A percentile compares a stretch with the other conserved stretches of the same genome.
Evolutionary conservation across 2,113 vertebrate genomes (phyloP).

Genomic region (Copsychus sechellarum): DNA sequence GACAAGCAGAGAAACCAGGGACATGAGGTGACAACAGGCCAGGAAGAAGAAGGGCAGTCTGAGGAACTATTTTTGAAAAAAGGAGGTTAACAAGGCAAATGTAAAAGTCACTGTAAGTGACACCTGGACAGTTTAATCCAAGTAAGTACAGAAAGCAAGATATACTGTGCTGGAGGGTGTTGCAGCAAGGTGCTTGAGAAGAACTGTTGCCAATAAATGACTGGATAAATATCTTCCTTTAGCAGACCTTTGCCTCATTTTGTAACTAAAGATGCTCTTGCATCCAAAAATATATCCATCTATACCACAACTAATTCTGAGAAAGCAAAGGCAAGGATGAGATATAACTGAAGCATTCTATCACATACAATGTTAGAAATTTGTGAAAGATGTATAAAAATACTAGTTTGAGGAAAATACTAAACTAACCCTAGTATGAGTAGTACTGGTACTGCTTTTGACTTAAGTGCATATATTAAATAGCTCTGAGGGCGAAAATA

Average conservation of each 20-base stretch:
- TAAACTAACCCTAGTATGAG: neutral
- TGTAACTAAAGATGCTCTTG: neutral
- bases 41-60: neutral
- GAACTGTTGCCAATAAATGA: neutral
- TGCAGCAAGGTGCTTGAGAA: neutral
- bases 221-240: neutral
- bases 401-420: neutral
- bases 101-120: neutral
- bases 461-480: neutral
- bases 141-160: neutral
- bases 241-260: neutral
- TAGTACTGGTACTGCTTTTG: neutral
- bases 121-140: neutral
- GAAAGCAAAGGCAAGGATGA: neutral
- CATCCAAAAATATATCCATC: neutral
- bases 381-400: neutral
- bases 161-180: fast-evolving
- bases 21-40: neutral
- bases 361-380: neutral
- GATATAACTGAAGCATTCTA: neutral
- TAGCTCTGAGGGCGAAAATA: neutral
- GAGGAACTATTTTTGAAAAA: neutral
- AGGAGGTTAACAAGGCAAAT: neutral
- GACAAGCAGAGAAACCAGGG: neutral
- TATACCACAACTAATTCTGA: neutral